These are phyloP conservation scores for Percopsis omiscomaycus DNA, from an alignment of 2,797 vertebrate species.

Conservation along the genomic window DNA sequence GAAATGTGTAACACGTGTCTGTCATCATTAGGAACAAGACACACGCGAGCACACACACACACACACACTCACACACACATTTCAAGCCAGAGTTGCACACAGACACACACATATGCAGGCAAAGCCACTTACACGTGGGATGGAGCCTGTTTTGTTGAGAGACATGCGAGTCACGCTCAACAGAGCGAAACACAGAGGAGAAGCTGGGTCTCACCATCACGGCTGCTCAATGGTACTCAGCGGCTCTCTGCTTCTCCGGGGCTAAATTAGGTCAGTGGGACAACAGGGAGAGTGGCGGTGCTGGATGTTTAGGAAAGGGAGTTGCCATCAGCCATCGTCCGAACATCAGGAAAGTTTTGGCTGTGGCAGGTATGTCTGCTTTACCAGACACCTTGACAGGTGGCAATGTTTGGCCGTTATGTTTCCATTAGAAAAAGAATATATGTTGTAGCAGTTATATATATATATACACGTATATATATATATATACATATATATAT, in stretches of 20 bases:
- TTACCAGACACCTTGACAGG: too few species aligned
- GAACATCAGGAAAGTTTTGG: too few species aligned
- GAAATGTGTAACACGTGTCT: constrained; percentile 52
- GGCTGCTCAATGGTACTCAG: constrained; percentile 19
- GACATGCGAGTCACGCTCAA: constrained; percentile 11
- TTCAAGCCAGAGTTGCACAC: background rate
- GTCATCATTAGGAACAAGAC: too few species aligned
- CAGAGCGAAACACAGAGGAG: constrained; percentile 3
- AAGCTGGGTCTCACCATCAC: constrained; percentile 7
- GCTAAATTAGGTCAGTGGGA: constrained; percentile 50
- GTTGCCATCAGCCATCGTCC: too few species aligned
- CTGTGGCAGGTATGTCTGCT: too few species aligned
- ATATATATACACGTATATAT: too few species aligned
- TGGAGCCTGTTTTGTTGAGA: constrained; percentile 11
- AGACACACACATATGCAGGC: constrained; percentile 20
- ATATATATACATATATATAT: too few species aligned
- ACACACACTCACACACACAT: constrained; percentile 1
- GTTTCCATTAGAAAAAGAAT: too few species aligned
- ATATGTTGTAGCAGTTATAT: too few species aligned
- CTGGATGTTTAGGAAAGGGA: background rate
- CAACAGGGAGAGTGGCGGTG: background rate
- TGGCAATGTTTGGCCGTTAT: too few species aligned
- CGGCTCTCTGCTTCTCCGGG: constrained; percentile 17
- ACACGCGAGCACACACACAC: constrained; percentile 4
- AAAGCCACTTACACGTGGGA: background rate